phyloP scores from a whole-genome alignment of 2,113 vertebrate genomes.

The Muntiacus muntjak region DNA sequence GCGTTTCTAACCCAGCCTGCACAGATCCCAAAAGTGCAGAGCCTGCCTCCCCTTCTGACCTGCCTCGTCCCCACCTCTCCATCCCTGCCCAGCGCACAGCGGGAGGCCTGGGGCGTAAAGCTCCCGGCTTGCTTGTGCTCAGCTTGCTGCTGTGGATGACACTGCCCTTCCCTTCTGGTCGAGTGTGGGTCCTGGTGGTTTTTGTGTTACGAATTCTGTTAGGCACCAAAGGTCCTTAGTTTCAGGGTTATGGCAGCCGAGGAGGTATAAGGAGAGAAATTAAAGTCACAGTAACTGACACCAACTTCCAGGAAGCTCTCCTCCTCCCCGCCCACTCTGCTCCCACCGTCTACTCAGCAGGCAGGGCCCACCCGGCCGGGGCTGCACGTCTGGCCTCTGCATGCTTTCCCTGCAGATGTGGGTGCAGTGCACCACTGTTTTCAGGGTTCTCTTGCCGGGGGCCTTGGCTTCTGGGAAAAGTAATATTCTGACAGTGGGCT shows the following conservation, averaged over 20 bases:
- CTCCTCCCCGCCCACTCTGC: not conserved
- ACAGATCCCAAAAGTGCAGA: slow-evolving; percentile 12
- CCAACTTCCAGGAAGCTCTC: not conserved
- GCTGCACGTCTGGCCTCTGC: rapidly evolving
- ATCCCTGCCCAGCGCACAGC: rapidly evolving
- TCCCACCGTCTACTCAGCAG: rapidly evolving
- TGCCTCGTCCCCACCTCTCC: not conserved
- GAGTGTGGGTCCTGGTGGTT: no score
- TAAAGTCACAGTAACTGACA: not conserved
- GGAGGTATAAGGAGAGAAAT: not conserved
- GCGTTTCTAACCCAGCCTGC: not conserved
- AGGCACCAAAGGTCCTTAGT: not conserved
- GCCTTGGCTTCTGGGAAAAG: not conserved
- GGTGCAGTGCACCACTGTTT: rapidly evolving
- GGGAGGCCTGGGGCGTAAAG: not conserved
- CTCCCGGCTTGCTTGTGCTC: rapidly evolving
- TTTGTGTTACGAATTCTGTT: not conserved
- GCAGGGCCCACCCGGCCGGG: not conserved
- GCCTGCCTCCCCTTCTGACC: not conserved
- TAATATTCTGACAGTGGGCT: not conserved
- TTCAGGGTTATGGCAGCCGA: rapidly evolving
- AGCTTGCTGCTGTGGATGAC: not conserved
- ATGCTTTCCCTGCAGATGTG: rapidly evolving
- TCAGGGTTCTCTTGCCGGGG: not conserved
- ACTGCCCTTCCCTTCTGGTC: not conserved